Evolutionary conservation across 2,113 vertebrate genomes (phyloP).

Genomic region (Mola mola): DNA sequence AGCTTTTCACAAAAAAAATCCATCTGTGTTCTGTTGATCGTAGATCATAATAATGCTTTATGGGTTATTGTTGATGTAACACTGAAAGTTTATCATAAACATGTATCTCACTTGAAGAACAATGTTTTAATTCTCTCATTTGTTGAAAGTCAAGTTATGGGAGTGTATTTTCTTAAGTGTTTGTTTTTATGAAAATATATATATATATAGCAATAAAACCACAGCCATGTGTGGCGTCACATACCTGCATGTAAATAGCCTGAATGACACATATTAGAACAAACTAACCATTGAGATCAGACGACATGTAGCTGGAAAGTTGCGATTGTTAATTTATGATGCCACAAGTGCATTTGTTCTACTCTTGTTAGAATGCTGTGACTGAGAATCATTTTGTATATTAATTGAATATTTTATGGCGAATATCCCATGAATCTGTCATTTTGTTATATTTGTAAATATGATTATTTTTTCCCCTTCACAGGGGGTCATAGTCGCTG

Average conservation of each 20-base stretch:
- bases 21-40: constrained; percentile 16
- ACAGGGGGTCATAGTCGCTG: constrained; percentile 23
- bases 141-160: constrained; percentile 32
- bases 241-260: constrained; percentile 69
- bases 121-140: constrained; percentile 50
- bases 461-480: constrained; percentile 43
- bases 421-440: constrained; percentile 60
- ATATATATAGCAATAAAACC: constrained; percentile 47
- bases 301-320: constrained; percentile 55
- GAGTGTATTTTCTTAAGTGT: constrained; percentile 37
- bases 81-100: constrained; percentile 61
- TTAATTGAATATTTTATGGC: constrained; percentile 69
- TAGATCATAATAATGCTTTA: constrained; percentile 18
- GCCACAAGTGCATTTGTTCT: constrained; percentile 69
- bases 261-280: constrained; percentile 42
- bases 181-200: constrained; percentile 26
- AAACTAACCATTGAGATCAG: constrained; percentile 59
- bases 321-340: constrained; percentile 77
- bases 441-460: constrained; percentile 74
- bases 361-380: constrained; percentile 75
- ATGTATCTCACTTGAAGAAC: constrained; percentile 67
- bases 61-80: constrained; percentile 35
- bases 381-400: constrained; percentile 75
- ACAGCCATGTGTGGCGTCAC: constrained; percentile 17
- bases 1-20: background rate